These are phyloP conservation scores for Tortrix viridana DNA, from an alignment of 2,888 invertebrate species.

Conservation along the genomic window DNA sequence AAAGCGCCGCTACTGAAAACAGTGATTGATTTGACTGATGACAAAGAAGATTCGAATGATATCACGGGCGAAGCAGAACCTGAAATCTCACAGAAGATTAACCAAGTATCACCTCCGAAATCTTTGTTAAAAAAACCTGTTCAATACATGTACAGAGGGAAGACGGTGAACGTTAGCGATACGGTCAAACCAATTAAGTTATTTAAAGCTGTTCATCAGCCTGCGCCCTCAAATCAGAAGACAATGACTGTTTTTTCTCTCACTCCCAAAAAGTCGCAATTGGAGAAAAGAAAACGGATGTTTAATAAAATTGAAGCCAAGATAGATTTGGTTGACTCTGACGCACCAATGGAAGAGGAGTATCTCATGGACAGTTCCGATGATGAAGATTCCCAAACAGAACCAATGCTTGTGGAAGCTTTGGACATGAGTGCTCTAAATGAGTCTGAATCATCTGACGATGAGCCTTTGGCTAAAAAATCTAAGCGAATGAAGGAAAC, in stretches of 20 bases:
- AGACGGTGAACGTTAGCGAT: constrained; percentile 10
- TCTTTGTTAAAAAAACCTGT: background rate
- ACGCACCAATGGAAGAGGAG: constrained; percentile 50
- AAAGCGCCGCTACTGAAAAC: constrained; percentile 27
- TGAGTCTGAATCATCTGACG: constrained; percentile 59
- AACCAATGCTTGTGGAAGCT: constrained; percentile 29
- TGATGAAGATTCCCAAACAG: constrained; percentile 22
- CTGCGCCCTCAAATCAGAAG: background rate
- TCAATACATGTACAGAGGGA: constrained; percentile 20
- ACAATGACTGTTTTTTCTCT: background rate
- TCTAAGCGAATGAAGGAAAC: constrained; percentile 51
- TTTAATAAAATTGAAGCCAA: constrained; percentile 42
- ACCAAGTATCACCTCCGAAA: background rate
- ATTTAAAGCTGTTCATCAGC: constrained; percentile 46
- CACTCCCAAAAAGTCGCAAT: constrained; percentile 13
- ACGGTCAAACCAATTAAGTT: constrained; percentile 52
- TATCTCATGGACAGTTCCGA: constrained; percentile 43
- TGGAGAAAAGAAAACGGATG: constrained; percentile 33
- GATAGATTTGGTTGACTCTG: constrained; percentile 51
- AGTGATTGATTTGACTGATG: constrained; percentile 68
- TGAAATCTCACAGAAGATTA: background rate
- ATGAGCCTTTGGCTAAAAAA: constrained; percentile 67
- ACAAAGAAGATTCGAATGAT: constrained; percentile 44
- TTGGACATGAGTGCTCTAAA: constrained; percentile 37
- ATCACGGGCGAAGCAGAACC: background rate